Base-by-base conservation (phyloP, 2,113 vertebrate species). In the Gracilinanus agilis region DNA sequence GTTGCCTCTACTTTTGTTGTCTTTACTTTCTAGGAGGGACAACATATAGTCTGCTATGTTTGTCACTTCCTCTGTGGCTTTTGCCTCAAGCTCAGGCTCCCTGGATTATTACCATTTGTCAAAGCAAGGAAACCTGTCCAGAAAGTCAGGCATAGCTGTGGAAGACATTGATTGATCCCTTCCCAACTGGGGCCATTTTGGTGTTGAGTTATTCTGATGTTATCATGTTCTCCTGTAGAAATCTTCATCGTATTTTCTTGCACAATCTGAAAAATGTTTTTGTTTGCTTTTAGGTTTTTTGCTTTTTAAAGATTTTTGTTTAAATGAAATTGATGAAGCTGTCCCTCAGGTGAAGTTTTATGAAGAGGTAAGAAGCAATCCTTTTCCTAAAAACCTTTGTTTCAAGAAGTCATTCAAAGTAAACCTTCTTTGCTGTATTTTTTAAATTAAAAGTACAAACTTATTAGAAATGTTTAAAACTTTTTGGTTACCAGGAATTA, bases 271-370 rank as follows among this genome's bases (percentile, higher is more conserved):
- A 93, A 34, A 94, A 24, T 96, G 93, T 49, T 44, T 8, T 34
- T 94, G 89, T 94, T 96, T 90, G 93, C 90, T 97, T 97, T 53
- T 97, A 99, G 99, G 99, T 94, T 99, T 99, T 98, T 98, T 99
- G 95, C 98, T 99, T 29, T 99, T 99, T 96, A 99, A 99, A 98
- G 99, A 99, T 98, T 99, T 99, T 97, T 99, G 99, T 98, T 98
- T 99, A 99, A 99, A 99, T 19, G 99, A 99, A 97, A 99, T 99
- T 0, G 99, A 99, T 88, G 99, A 99, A 98, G 99, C 99, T 29
- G 99, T 99, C 44, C 99, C 99, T 8, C 99, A 99, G 96, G 99
- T 99, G 97, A 99, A 99, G 98, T 99, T 99, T 98, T 99, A 99
- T 16, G 99, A 99, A 97, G 99, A 99, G 99, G 99, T 99, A 93